Percentiles rank a stretch among this genome's conserved stretches.
Conservation (phyloP, 2,797 vertebrate genomes). For the Eremophila alpestris region DNA sequence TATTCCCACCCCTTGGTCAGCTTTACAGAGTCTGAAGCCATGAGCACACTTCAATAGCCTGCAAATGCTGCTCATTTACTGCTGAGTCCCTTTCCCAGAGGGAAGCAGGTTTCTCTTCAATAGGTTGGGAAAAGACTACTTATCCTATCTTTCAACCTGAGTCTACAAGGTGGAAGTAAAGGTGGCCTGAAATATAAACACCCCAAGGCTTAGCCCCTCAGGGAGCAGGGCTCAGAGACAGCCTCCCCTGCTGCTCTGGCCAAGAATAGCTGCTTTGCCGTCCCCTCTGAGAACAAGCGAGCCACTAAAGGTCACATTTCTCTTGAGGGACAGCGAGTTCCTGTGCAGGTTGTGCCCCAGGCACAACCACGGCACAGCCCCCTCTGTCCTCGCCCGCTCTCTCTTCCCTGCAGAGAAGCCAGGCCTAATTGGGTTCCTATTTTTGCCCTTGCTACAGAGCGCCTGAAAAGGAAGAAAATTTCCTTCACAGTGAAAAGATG, state of each 20-base stretch:
- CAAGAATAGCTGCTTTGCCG: neutral
- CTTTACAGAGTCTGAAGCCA: neutral
- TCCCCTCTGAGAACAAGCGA: neutral
- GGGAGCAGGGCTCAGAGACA: neutral
- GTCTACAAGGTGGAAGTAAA: neutral
- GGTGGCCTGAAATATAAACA: neutral
- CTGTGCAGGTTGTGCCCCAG: neutral
- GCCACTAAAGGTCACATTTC: neutral
- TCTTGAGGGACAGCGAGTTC: neutral
- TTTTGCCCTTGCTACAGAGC: slow-evolving; percentile 12
- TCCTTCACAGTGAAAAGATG: neutral
- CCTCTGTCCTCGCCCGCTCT: neutral
- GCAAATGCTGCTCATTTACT: neutral
- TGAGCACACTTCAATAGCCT: neutral
- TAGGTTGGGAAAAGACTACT: neutral
- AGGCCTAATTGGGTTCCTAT: slow-evolving; percentile 5
- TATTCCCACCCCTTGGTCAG: neutral
- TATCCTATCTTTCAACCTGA: neutral
- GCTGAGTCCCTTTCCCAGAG: neutral
- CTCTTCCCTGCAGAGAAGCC: slow-evolving; percentile 10
- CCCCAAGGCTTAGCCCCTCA: neutral
- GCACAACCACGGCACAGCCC: neutral
- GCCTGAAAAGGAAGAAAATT: slow-evolving; percentile 36
- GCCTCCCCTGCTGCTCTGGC: neutral
- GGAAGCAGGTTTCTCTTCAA: neutral